Evolutionary conservation across 37 sponge, comb jelly and placozoan genomes (phyloP), one percentile per base, ranked within the genome.

Genomic region (Amphimedon queenslandica): DNA sequence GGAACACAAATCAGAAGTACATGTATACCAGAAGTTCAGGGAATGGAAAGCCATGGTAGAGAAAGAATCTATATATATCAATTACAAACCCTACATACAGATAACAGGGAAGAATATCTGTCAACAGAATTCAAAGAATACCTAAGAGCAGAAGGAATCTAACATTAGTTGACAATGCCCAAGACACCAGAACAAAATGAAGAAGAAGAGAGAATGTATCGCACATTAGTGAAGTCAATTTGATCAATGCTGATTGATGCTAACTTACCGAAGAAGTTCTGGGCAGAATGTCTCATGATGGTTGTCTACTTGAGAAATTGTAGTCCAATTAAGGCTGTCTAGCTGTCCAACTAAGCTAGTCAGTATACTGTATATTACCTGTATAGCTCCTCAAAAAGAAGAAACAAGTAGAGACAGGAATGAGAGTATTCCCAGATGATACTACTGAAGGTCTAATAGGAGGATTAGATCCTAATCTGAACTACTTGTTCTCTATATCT

Each of bases 161-260:
- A 64, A 25, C 82, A 80, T 76, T 67, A 87, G 47, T 67, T 55
- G 32, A 87, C 87, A 21, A 47, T 75, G 55, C 87, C 87, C 29
- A 74, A 86, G 66, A 86, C 71, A 18, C 87, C 87, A 38, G 81
- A 86, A 42, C 87, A 80, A 58, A 86, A 80, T 86, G 87, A 81
- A 36, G 72, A 71, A 37, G 86, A 74, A 38, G 75, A 85, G 40
- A 24, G 72, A 25, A 55, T 84, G 61, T 78, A 84, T 57, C 72
- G 87, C 58, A 86, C 72, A 2, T 77, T 86, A 16, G 67, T 80
- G 20, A 82, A 87, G 70, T 76, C 72, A 37, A 41, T 69, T 18
- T 72, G 77, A 35, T 80, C 87, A 41, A 87, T 81, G 87, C 71
- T 87, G 25, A 66, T 43, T 53, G 77, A 71, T 76, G 69, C 68